Conservation (phyloP, 2,888 invertebrate species). For the Cryptosula pallasiana region DNA sequence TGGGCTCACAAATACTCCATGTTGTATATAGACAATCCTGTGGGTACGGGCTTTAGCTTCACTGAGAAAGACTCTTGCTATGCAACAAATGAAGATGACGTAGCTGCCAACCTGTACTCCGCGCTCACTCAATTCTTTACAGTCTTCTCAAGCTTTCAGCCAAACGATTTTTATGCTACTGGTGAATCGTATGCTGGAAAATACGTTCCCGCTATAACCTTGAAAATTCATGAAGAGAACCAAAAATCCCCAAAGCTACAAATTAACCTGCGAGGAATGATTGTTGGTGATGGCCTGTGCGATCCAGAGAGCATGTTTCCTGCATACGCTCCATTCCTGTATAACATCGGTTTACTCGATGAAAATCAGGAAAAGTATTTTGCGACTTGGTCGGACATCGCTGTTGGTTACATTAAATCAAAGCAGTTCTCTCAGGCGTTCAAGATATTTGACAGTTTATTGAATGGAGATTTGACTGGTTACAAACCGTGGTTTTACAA, state of each 20-base stretch:
- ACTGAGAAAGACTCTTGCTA: constrained; percentile 72
- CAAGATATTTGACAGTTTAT: constrained; percentile 40
- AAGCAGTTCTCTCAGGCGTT: constrained; percentile 39
- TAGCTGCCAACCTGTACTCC: constrained; percentile 72
- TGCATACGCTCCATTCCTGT: constrained; percentile 53
- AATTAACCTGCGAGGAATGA: constrained; percentile 44
- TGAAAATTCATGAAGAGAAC: constrained; percentile 40
- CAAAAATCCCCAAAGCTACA: constrained; percentile 30
- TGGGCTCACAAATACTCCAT: constrained; percentile 76
- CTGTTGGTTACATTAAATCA: constrained; percentile 55
- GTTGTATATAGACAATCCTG: constrained; percentile 88
- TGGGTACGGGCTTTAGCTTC: constrained; percentile 72
- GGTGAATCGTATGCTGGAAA: constrained; percentile 68
- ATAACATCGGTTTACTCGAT: constrained; percentile 47
- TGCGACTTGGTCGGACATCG: constrained; percentile 33
- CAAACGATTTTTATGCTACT: constrained; percentile 74
- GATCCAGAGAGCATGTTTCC: constrained; percentile 48
- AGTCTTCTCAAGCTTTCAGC: constrained; percentile 70
- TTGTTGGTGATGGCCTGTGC: constrained; percentile 48
- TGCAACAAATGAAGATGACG: constrained; percentile 71
- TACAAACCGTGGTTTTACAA: constrained; percentile 44
- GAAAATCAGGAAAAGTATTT: constrained; percentile 40
- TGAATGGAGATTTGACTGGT: constrained; percentile 44
- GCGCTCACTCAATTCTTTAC: constrained; percentile 68
- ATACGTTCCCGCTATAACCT: constrained; percentile 67